Evolutionary conservation across 2,888 invertebrate genomes (phyloP), one percentile per base, ranked within the genome.

Genomic region (Chirona hameri): DNA sequence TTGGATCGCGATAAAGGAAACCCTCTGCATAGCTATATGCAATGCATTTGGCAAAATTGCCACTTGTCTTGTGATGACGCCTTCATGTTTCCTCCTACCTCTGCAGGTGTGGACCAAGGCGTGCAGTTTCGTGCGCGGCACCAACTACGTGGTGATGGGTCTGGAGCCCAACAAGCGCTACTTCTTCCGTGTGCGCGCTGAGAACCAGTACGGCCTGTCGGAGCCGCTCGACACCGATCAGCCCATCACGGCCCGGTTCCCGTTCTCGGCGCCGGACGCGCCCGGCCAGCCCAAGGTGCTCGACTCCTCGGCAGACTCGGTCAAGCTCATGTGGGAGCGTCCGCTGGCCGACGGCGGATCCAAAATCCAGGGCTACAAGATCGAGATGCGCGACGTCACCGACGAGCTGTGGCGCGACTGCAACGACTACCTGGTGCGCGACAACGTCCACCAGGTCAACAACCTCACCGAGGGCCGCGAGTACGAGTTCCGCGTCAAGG

Each of bases 181-280:
- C 89, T 93, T 93, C 87, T 99, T 99, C 93, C 92, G 99, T 82
- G 93, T 99, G 0, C 92, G 96, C 81, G 99, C 99, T 29, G 99
- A 99, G 89, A 99, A 99, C 89, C 98, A 98, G 87, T 97, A 98
- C 86, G 99, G 99, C 24, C 91, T 97, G 18, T 97, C 98, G 31
- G 96, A 97, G 57, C 97, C 99, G 14, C 89, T 99, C 80, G 94
- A 96, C 86, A 94, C 95, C 86, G 92, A 93, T 21, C 94, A 95
- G 84, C 93, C 96, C 18, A 93, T 99, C 84, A 93, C 93, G 82
- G 99, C 99, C 84, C 97, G 97, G 90, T 97, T 97, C 91, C 95
- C 98, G 85, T 99, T 98, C 91, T 96, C 97, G 82, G 94, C 96
- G 1, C 99, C 99, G 0, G 97, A 97, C 87, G 91, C 97, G 82